These are phyloP conservation scores for Tachina fera DNA, from an alignment of 2,888 invertebrate genomes.

Conservation along the genomic window DNA sequence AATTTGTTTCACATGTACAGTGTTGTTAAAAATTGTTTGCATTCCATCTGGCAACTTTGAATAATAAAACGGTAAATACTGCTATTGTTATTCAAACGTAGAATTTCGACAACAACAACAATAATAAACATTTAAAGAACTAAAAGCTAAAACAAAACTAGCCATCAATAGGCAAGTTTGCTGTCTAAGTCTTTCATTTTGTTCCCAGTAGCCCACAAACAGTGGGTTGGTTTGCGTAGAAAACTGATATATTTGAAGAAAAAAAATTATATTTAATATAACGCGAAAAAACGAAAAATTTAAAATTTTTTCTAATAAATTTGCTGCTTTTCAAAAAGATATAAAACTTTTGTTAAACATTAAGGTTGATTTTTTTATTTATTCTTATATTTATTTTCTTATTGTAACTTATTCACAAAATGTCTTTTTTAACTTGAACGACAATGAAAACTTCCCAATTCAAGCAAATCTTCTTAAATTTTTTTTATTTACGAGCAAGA, in stretches of 20 bases:
- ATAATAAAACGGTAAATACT: slow-evolving; percentile 59
- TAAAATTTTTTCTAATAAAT: not conserved
- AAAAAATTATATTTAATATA: too few relatives aligned
- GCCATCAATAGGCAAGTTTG: slow-evolving; percentile 35
- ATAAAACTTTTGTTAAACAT: too few relatives aligned
- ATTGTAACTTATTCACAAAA: not conserved
- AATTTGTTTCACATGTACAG: not conserved
- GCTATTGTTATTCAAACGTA: slow-evolving; percentile 56
- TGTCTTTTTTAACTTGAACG: not conserved
- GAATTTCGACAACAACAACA: slow-evolving; percentile 38
- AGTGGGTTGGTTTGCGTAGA: not conserved
- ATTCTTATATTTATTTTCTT: not conserved
- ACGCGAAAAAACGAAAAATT: not conserved
- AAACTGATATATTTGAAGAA: not conserved
- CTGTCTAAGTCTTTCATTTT: slow-evolving; percentile 45
- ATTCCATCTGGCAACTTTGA: slow-evolving; percentile 18
- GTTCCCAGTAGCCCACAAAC: slow-evolving; percentile 22
- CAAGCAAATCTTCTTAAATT: slow-evolving; percentile 18
- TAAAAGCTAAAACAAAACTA: slow-evolving; percentile 27
- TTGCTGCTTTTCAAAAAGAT: too few relatives aligned
- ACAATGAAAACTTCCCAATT: not conserved
- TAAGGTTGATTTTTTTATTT: too few relatives aligned
- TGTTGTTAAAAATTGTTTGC: not conserved
- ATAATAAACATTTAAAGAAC: slow-evolving; percentile 28
- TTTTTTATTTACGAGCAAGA: slow-evolving; percentile 11